phyloP scores from a whole-genome alignment of 2,888 invertebrate species.

The Volucella inanis region DNA sequence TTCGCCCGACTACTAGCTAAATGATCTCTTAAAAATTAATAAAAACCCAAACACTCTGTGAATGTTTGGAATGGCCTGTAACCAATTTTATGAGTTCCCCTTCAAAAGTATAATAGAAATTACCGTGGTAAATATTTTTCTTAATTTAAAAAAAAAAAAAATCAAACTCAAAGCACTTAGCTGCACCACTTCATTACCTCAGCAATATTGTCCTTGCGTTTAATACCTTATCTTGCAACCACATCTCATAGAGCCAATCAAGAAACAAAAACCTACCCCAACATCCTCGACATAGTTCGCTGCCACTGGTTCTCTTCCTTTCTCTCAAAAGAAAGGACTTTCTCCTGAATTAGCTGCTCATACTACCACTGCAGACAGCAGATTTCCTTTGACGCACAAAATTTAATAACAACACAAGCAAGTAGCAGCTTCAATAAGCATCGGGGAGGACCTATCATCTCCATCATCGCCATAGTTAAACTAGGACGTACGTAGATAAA shows the following conservation, averaged over 20 bases:
- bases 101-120: conserved; percentile 8
- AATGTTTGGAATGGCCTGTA: conserved; percentile 17
- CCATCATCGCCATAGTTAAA: conserved; percentile 59
- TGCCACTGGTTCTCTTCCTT: background rate
- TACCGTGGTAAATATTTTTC: conserved; percentile 61
- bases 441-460: conserved; percentile 38
- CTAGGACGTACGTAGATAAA: background rate
- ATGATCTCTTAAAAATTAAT: too few species aligned
- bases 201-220: conserved; percentile 54
- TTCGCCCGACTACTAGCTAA: too few species aligned
- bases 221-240: conserved; percentile 43
- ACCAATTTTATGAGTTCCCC: conserved; percentile 18
- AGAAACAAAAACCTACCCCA: conserved; percentile 9
- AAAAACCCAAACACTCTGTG: background rate
- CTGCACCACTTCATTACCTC: conserved; percentile 60
- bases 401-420: conserved; percentile 56
- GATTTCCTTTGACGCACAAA: conserved; percentile 54
- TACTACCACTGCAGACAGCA: conserved; percentile 4
- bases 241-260: conserved; percentile 15
- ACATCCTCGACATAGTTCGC: conserved; percentile 50
- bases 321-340: background rate
- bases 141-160: conserved; percentile 54
- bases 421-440: conserved; percentile 35
- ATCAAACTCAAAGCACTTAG: conserved; percentile 50
- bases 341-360: background rate